A percentile compares a stretch with the other conserved stretches of the same genome.
Evolutionary conservation across 2,113 vertebrate genomes (phyloP).

Genomic region (Oreochromis aureus): DNA sequence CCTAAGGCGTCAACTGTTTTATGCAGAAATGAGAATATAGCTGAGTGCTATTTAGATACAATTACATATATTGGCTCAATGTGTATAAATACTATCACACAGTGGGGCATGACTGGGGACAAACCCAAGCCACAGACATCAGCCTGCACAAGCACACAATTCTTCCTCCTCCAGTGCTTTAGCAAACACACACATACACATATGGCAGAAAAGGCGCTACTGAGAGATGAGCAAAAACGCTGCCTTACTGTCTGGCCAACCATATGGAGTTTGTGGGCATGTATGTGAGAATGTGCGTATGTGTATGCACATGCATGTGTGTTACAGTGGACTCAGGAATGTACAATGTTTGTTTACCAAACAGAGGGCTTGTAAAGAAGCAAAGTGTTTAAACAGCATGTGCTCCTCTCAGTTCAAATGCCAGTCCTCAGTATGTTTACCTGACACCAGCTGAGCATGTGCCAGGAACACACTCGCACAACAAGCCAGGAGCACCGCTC

Average conservation of each 20-base stretch:
- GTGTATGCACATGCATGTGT: background rate
- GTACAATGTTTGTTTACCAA: conserved; percentile 18
- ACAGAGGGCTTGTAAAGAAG: background rate
- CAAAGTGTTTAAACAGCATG: background rate
- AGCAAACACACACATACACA: conserved; percentile 9
- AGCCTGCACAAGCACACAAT: background rate
- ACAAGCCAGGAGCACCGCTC: background rate
- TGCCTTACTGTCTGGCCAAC: background rate
- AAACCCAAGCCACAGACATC: background rate
- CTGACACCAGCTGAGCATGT: background rate
- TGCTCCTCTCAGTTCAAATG: background rate
- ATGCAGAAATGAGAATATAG: background rate
- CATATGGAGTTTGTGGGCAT: conserved; percentile 2
- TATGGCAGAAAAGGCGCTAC: background rate
- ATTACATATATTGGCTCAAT: background rate
- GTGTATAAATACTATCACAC: background rate
- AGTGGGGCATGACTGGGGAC: background rate
- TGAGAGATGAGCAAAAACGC: background rate
- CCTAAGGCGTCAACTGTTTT: background rate
- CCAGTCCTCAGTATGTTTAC: background rate
- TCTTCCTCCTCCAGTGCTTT: background rate
- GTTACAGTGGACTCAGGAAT: background rate
- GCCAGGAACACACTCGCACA: background rate
- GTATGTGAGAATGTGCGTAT: background rate
- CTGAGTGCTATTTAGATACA: background rate